A percentile compares a stretch with the other conserved stretches of the same genome.
These are phyloP conservation scores for Nephotettix cincticeps DNA, from an alignment of 1,140 invertebrate genomes.

Conservation along the genomic window DNA sequence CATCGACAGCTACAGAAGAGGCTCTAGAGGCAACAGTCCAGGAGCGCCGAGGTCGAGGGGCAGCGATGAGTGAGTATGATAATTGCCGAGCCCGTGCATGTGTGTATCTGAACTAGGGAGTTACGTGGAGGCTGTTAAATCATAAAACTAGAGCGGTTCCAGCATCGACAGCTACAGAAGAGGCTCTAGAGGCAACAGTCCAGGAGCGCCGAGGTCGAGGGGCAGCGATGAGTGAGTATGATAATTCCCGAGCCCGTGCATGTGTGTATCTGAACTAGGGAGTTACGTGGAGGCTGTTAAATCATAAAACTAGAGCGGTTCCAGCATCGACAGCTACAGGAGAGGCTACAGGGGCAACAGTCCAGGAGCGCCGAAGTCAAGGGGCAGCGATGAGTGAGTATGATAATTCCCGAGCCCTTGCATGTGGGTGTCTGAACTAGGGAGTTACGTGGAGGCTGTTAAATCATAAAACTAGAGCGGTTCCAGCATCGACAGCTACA, in stretches of 20 bases:
- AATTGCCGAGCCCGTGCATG: too few relatives aligned
- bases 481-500: too few relatives aligned
- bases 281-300: too few relatives aligned
- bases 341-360: conserved; percentile 43
- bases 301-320: conserved; percentile 41
- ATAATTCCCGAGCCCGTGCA: too few relatives aligned
- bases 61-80: conserved; percentile 48
- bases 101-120: too few relatives aligned
- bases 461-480: too few relatives aligned
- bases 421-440: too few relatives aligned
- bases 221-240: conserved; percentile 49
- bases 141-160: conserved; percentile 40
- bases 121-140: too few relatives aligned
- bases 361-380: conserved; percentile 42
- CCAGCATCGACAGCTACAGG: conserved; percentile 36
- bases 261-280: too few relatives aligned
- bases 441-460: too few relatives aligned
- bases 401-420: too few relatives aligned
- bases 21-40: conserved; percentile 44
- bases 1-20: conserved; percentile 36
- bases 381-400: conserved; percentile 48
- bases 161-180: conserved; percentile 36
- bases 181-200: conserved; percentile 44
- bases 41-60: conserved; percentile 44
- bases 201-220: conserved; percentile 41